Conservation (phyloP, 2,797 vertebrate genomes). For the Poecile montanus region DNA sequence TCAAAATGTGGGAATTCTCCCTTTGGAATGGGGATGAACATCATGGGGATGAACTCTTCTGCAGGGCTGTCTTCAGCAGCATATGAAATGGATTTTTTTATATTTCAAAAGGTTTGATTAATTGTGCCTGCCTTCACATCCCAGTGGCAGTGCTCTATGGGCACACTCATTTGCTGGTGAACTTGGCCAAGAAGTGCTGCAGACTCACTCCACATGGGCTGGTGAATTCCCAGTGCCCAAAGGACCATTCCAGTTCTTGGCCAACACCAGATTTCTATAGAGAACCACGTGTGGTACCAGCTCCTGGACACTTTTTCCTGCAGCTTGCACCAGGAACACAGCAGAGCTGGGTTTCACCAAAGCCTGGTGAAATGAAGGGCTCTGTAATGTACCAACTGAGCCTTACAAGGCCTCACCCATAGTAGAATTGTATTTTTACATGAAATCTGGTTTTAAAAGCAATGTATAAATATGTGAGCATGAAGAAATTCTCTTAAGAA, state of each 20-base stretch:
- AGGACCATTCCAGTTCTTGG: background rate
- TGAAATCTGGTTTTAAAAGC: background rate
- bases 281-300: fast-evolving
- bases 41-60: background rate
- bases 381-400: background rate
- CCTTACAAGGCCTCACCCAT: background rate
- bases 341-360: background rate
- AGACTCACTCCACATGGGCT: fast-evolving
- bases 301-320: background rate
- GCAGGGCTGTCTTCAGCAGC: background rate
- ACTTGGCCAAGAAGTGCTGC: background rate
- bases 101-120: background rate
- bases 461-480: background rate
- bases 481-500: background rate
- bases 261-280: background rate
- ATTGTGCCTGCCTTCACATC: background rate
- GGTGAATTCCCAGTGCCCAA: background rate
- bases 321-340: background rate
- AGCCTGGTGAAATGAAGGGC: background rate
- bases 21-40: background rate
- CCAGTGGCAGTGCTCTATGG: background rate
- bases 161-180: fast-evolving
- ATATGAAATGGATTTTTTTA: background rate
- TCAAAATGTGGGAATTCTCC: background rate
- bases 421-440: background rate